Base-by-base conservation (phyloP, 2,888 invertebrate genomes). In the Scotopteryx bipunctaria region DNA sequence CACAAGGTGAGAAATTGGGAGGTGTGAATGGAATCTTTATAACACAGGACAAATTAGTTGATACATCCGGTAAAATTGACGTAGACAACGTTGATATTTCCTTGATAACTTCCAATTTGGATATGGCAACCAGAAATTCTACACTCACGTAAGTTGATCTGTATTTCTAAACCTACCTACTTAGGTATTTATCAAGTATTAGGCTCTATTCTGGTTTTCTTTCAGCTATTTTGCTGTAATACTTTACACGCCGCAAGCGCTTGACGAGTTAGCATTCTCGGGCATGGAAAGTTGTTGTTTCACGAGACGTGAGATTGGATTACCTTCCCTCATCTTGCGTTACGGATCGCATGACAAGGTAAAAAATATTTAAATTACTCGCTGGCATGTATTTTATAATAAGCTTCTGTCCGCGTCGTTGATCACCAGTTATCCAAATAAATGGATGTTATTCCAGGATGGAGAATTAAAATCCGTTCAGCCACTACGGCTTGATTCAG, bases 191-290 rank as follows among this genome's bases (percentile, higher is more conserved):
- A n/a, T n/a, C n/a, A n/a, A n/a, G n/a, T n/a, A n/a, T n/a, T n/a
- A n/a, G n/a, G n/a, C n/a, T n/a, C n/a, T n/a, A n/a, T n/a, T n/a
- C n/a, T n/a, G n/a, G n/a, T 19, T 38, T 33, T 1, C 8, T 61
- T 56, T 9, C 42, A 61, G 61, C 5, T 48, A 56, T 37, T 62
- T 57, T 33, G 57, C 44, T 5, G 35, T 57, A 3, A 3, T 59
- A 16, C 5, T 15, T 15, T 16, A 29, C 14, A 25, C 40, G 2
- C 33, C 43, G 0, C 15, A 11, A n/a, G 31, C 41, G 5, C 5
- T 6, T 9, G 38, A 42, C 5, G 6, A 33, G 14, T 8, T 13
- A 3, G 5, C 9, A 5, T 19, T 47, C 11, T 21, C 33, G 19
- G 31, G 35, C 11, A 41, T 57, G 8, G 55, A 53, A 40, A 49